phyloP scores from a whole-genome alignment of 1,140 invertebrate genomes.

The Lasaia peninsularis region DNA sequence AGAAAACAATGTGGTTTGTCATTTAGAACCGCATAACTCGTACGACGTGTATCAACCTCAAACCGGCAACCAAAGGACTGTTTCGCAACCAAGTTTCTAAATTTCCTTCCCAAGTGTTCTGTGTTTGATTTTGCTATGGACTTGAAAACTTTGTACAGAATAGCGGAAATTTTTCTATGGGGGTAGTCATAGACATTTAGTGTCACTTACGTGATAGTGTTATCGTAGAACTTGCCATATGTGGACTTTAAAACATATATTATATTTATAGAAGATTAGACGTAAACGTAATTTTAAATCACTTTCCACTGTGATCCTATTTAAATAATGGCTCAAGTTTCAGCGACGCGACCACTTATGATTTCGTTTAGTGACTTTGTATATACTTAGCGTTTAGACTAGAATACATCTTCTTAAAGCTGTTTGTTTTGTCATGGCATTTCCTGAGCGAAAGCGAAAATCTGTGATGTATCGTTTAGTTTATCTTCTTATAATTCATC shows the following conservation, averaged over 20 bases:
- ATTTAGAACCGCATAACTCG: conserved; percentile 83
- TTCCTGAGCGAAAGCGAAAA: conserved; percentile 54
- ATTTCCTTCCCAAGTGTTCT: conserved; percentile 14
- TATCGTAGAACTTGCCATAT: conserved; percentile 71
- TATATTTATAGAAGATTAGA: conserved; percentile 65
- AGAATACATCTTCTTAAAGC: conserved; percentile 17
- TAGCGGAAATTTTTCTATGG: conserved; percentile 70
- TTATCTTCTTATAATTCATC: conserved; percentile 40
- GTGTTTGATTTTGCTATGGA: conserved; percentile 24
- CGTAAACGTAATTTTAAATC: conserved; percentile 67
- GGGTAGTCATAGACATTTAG: conserved; percentile 57
- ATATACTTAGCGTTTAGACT: conserved; percentile 59
- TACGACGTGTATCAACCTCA: conserved; percentile 76
- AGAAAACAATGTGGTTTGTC: conserved; percentile 88
- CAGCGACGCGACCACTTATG: conserved; percentile 57
- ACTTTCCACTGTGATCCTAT: conserved; percentile 77
- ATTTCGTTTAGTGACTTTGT: conserved; percentile 52
- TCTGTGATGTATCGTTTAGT: conserved; percentile 65
- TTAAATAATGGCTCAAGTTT: conserved; percentile 72
- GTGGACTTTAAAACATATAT: conserved; percentile 58
- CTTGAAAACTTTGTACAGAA: conserved; percentile 52
- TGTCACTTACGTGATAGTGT: conserved; percentile 58
- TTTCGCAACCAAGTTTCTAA: conserved; percentile 78
- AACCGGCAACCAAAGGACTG: conserved; percentile 75
- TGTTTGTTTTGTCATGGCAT: conserved; percentile 43